These are phyloP conservation scores for Pseudorhiza aurosa DNA, from an alignment of 30 jellyfish, hydroid and myxozoan species.

Conservation along the genomic window DNA sequence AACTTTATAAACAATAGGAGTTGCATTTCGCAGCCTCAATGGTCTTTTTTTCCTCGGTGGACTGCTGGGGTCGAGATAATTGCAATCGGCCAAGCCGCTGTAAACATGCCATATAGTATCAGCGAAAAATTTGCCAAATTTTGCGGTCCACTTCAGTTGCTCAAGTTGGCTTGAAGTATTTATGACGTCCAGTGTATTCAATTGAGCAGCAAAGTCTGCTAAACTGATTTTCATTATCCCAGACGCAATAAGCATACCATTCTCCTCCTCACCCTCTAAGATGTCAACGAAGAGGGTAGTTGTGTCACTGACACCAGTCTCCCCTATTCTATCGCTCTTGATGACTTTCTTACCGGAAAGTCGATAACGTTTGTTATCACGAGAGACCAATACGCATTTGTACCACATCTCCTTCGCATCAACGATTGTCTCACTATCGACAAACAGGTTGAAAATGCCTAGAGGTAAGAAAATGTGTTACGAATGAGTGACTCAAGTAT, in stretches of 20 bases:
- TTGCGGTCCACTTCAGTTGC: slow-evolving; percentile 53
- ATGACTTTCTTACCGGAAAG: slow-evolving; percentile 62
- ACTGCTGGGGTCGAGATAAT: slow-evolving; percentile 63
- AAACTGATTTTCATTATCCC: slow-evolving; percentile 49
- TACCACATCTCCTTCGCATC: slow-evolving; percentile 80
- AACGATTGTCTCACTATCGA: slow-evolving; percentile 38
- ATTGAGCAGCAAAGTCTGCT: slow-evolving; percentile 61
- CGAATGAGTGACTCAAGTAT: too few relatives aligned
- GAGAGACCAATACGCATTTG: slow-evolving; percentile 16
- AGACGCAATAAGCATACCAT: slow-evolving; percentile 9
- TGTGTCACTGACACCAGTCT: slow-evolving; percentile 76
- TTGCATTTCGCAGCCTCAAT: slow-evolving; percentile 32
- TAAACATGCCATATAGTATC: slow-evolving; percentile 66
- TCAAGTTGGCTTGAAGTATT: slow-evolving; percentile 50
- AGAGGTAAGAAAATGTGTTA: too few relatives aligned
- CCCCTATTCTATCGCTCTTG: slow-evolving; percentile 48
- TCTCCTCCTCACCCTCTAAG: slow-evolving; percentile 8
- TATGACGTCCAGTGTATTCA: slow-evolving; percentile 46
- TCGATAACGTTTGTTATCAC: slow-evolving; percentile 39
- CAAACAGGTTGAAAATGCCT: slow-evolving; percentile 64
- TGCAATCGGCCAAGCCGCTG: slow-evolving; percentile 59
- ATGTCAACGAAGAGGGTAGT: slow-evolving; percentile 69
- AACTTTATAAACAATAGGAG: slow-evolving; percentile 41
- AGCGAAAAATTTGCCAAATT: slow-evolving; percentile 73
- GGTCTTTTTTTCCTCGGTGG: slow-evolving; percentile 73